A percentile compares a stretch with the other conserved stretches of the same genome.
Evolutionary conservation across 2,113 vertebrate species (phyloP).

Genomic region (Pterocles burchelli): DNA sequence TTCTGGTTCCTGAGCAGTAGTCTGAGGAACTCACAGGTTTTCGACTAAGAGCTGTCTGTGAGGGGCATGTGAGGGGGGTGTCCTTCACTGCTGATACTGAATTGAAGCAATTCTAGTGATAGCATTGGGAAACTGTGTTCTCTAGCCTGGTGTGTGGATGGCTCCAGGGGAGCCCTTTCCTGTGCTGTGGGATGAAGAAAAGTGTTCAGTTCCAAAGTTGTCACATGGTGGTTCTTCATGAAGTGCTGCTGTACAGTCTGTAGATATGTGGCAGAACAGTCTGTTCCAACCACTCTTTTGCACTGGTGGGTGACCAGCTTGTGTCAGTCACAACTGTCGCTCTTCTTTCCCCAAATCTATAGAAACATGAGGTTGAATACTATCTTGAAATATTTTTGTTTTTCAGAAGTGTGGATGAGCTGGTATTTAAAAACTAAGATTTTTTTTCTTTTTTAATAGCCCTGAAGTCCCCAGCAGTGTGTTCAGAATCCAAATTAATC

Average conservation of each 20-base stretch:
- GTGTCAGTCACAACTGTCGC: neutral
- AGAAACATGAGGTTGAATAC: neutral
- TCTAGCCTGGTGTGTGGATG: neutral
- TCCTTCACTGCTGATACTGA: rapidly evolving
- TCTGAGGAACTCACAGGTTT: neutral
- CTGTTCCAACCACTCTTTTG: neutral
- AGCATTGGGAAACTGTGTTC: neutral
- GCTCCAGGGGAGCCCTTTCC: neutral
- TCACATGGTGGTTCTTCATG: neutral
- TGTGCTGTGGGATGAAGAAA: neutral
- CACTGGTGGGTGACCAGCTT: neutral
- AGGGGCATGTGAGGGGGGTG: neutral
- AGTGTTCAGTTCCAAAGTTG: neutral
- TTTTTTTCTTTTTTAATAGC: neutral
- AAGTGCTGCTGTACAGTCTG: neutral
- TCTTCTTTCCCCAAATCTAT: neutral
- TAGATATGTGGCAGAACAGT: neutral
- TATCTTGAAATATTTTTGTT: neutral
- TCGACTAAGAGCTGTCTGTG: neutral
- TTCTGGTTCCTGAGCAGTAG: neutral
- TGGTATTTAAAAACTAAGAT: neutral
- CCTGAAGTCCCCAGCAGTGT: neutral
- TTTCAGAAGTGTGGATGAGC: neutral
- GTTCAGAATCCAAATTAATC: conserved; percentile 15
- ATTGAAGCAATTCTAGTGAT: rapidly evolving